Conservation (phyloP, 1,140 invertebrate species). For the Diachasma alloeum region DNA sequence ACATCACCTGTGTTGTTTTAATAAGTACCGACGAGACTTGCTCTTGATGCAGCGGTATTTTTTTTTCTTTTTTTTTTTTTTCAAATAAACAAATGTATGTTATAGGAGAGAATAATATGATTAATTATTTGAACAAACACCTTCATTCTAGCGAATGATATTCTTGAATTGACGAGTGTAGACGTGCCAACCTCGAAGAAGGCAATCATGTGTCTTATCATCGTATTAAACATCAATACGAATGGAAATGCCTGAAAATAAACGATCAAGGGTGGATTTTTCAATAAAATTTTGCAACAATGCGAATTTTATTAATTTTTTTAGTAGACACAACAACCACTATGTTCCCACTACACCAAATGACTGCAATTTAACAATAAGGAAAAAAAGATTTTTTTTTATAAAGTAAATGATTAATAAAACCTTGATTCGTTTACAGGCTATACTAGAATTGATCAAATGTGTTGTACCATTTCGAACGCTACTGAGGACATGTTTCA, state of each 20-base stretch:
- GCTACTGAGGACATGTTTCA: conserved; percentile 42
- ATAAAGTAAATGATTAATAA: conserved; percentile 24
- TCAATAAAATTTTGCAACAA: too few species aligned
- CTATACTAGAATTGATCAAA: conserved; percentile 44
- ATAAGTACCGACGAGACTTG: too few species aligned
- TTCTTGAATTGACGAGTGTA: conserved; percentile 50
- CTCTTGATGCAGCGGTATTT: too few species aligned
- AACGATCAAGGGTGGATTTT: conserved; percentile 21
- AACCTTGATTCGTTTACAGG: conserved; percentile 55
- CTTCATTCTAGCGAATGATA: conserved; percentile 58
- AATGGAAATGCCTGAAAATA: conserved; percentile 62
- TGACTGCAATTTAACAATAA: background rate
- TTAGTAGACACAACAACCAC: too few species aligned
- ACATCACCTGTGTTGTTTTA: too few species aligned
- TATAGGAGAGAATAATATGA: background rate
- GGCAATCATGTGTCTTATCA: conserved; percentile 54
- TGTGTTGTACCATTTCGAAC: conserved; percentile 43
- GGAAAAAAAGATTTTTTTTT: background rate
- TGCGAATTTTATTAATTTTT: too few species aligned
- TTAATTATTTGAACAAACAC: conserved; percentile 38
- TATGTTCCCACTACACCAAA: too few species aligned
- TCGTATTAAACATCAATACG: conserved; percentile 54
- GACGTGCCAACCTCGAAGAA: conserved; percentile 52
- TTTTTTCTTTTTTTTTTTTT: too few species aligned
- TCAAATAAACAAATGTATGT: too few species aligned